These are phyloP conservation scores for Tholera decimalis DNA, from an alignment of 2,888 invertebrate genomes.

Conservation along the genomic window DNA sequence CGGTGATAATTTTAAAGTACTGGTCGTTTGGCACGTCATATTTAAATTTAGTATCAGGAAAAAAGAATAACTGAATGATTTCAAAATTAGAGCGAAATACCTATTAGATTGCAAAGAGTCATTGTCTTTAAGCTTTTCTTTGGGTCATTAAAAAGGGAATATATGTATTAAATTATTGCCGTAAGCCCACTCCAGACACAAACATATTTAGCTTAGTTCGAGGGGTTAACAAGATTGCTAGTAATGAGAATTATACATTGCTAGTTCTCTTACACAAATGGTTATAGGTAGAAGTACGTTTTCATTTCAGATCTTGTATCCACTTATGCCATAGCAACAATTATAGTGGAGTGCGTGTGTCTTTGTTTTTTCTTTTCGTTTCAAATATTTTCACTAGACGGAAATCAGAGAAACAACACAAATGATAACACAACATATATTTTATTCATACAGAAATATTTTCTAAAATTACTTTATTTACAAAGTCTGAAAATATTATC, in stretches of 20 bases:
- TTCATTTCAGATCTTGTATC: neutral
- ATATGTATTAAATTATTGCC: neutral
- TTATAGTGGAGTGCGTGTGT: neutral
- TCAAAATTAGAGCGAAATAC: conserved; percentile 33
- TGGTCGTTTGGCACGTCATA: conserved; percentile 45
- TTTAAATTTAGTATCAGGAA: conserved; percentile 38
- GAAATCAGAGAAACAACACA: conserved; percentile 42
- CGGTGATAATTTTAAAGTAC: conserved; percentile 52
- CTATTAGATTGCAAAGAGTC: conserved; percentile 9
- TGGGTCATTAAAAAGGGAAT: neutral
- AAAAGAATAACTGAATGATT: conserved; percentile 6
- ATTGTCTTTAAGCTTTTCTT: conserved; percentile 1
- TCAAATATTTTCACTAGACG: too few relatives aligned
- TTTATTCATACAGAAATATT: conserved; percentile 73
- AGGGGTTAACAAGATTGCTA: too few relatives aligned
- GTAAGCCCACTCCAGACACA: too few relatives aligned
- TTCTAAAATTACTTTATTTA: conserved; percentile 70
- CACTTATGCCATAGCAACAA: neutral
- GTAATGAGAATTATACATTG: too few relatives aligned
- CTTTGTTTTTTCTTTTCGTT: neutral
- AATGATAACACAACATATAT: conserved; percentile 52
- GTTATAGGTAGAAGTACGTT: neutral
- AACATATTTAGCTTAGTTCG: too few relatives aligned
- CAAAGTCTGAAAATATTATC: conserved; percentile 75
- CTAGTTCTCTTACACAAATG: too few relatives aligned